These are phyloP conservation scores for Eugnorisma glareosa DNA, from an alignment of 2,888 invertebrate genomes.

Conservation along the genomic window DNA sequence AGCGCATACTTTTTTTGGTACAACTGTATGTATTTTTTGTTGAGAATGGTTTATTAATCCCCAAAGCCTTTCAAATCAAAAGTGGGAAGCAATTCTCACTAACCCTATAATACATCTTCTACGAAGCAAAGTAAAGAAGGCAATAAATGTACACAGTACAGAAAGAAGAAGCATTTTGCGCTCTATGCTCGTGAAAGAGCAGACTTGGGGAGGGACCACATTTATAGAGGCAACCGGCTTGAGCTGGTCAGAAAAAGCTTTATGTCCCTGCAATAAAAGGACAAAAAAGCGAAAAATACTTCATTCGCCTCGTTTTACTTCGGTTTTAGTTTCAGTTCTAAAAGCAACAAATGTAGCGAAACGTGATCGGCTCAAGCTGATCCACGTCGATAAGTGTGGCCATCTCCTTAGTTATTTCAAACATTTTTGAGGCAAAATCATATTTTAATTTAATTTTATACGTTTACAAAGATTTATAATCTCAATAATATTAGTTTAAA, in stretches of 20 bases:
- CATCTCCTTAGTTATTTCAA: not conserved
- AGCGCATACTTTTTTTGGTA: not conserved
- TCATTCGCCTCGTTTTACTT: not conserved
- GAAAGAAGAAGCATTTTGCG: conserved; percentile 40
- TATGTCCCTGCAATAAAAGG: not conserved
- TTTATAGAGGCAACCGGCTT: not conserved
- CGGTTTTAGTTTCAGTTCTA: not conserved
- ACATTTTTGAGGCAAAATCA: conserved; percentile 30
- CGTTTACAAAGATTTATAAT: conserved; percentile 49
- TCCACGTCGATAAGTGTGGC: not conserved
- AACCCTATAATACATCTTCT: conserved; percentile 6
- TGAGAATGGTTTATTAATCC: conserved; percentile 20
- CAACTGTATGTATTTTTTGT: not conserved
- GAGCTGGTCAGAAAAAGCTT: not conserved
- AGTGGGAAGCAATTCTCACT: not conserved
- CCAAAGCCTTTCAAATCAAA: conserved; percentile 6
- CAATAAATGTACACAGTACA: conserved; percentile 56
- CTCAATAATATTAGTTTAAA: conserved; percentile 41
- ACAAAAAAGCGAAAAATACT: not conserved
- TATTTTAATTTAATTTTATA: conserved; percentile 20
- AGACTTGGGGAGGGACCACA: conserved; percentile 10
- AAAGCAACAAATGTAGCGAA: not conserved
- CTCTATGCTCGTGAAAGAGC: conserved; percentile 5
- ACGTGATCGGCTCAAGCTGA: not conserved
- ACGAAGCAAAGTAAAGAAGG: conserved; percentile 29